These are phyloP conservation scores for Periophthalmodon schlosseri DNA, from an alignment of 2,113 vertebrate species.

Conservation along the genomic window DNA sequence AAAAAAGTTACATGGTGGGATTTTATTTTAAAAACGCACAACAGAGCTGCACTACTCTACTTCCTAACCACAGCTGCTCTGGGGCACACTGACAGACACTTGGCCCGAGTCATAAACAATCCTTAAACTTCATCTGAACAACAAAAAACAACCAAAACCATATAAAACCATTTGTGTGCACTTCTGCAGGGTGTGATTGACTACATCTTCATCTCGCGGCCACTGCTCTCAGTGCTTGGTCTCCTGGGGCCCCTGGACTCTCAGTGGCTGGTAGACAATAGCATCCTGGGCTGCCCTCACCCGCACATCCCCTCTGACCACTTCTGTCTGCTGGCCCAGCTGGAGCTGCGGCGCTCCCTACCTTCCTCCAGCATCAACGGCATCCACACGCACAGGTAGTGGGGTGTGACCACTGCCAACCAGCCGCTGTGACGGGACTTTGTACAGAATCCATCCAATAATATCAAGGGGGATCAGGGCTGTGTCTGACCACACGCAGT, in stretches of 20 bases:
- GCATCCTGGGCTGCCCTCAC: constrained; percentile 98
- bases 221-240: constrained; percentile 94
- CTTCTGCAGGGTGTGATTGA: constrained; percentile 92
- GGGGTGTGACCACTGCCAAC: constrained; percentile 75
- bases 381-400: constrained; percentile 96
- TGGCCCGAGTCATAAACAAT: too few relatives aligned
- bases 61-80: too few relatives aligned
- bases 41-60: too few relatives aligned
- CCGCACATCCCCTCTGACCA: constrained; percentile 99
- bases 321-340: constrained; percentile 98
- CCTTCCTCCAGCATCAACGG: constrained; percentile 88
- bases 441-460: constrained; percentile 4
- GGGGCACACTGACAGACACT: too few relatives aligned
- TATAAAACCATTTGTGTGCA: neutral
- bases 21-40: too few relatives aligned
- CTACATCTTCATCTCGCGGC: constrained; percentile 99
- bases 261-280: constrained; percentile 97
- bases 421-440: constrained; percentile 21
- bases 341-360: constrained; percentile 90
- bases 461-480: neutral
- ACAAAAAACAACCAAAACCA: too few relatives aligned
- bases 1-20: too few relatives aligned
- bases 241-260: constrained; percentile 94
- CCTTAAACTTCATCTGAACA: too few relatives aligned
- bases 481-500: neutral